Evolutionary conservation across 2,113 vertebrate genomes (phyloP), one percentile per base, ranked within the genome.

Genomic region (Notothenia coriiceps): DNA sequence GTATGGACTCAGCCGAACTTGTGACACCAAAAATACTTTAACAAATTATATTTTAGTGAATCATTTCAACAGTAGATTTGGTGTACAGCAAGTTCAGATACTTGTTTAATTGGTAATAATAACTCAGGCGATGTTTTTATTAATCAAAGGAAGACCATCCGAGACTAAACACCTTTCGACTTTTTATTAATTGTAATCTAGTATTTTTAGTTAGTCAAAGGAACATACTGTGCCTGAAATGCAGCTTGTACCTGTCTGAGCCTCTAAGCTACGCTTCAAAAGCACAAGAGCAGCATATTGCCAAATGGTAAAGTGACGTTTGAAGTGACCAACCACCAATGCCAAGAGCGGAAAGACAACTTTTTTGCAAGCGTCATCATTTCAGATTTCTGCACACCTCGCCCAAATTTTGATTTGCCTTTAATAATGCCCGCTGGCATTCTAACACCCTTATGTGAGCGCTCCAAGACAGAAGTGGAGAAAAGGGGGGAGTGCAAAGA

Each of bases 321-420:
- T 86, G 72, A 88, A 79, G 72, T 75, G 65, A 73, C 61, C 60
- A 50, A 44, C 64, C 22, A 64, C 22, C 17, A 54, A 46, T n/a
- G 79, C 84, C 74, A 69, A 54, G 12, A 87, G 86, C 69, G 20
- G 73, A 82, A 50, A 60, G 14, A 63, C 2, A 84, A 80, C 60
- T 91, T 88, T 91, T 92, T 85, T 86, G 82, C 83, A 74, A 62
- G 83, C 47, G 14, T 94, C 92, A 91, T 89, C 86, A 83, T 77
- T 86, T 86, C 43, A 60, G 59, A 76, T 81, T 91, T 90, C 65
- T 90, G 83, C 78, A 64, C 47, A 88, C 70, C 83, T 91, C 70
- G 78, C 70, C 80, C 35, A 59, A 68, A 82, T 84, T 89, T 86
- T 49, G 80, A 83, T 65, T 85, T 78, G 67, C 79, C 89, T 86